Evolutionary conservation across 2,888 invertebrate genomes (phyloP).

Genomic region (Lycaena phlaeas): DNA sequence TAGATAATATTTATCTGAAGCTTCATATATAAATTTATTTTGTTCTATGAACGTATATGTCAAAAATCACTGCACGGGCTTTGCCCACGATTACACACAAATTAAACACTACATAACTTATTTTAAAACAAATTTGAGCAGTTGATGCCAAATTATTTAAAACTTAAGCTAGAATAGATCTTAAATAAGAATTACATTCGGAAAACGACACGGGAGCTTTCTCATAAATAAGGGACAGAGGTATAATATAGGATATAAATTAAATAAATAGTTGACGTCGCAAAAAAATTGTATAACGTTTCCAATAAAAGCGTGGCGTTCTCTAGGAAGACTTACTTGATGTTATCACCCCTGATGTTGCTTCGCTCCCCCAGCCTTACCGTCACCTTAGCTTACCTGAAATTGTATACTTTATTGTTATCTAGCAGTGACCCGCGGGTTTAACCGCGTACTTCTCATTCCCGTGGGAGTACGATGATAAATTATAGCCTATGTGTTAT

Average conservation of each 20-base stretch:
- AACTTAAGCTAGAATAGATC: constrained; percentile 10
- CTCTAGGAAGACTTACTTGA: constrained; percentile 21
- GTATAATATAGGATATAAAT: constrained; percentile 9
- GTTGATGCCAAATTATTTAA: constrained; percentile 19
- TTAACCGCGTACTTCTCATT: no score
- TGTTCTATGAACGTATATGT: constrained; percentile 48
- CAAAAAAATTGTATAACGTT: constrained; percentile 12
- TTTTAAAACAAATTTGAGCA: constrained; percentile 22
- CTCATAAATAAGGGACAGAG: constrained; percentile 10
- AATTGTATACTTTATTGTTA: constrained; percentile 8
- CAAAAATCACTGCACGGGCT: constrained; percentile 21
- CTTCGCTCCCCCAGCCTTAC: constrained; percentile 12
- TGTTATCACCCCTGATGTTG: constrained; percentile 14
- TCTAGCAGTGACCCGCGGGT: no score
- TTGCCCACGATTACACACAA: constrained; percentile 19
- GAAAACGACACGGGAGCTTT: not conserved
- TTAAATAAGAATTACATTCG: constrained; percentile 9
- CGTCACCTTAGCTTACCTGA: constrained; percentile 12
- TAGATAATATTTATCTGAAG: constrained; percentile 28
- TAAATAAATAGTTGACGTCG: constrained; percentile 10
- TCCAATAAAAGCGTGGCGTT: constrained; percentile 16
- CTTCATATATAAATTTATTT: constrained; percentile 30
- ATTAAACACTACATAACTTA: constrained; percentile 25
- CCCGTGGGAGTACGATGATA: no score
- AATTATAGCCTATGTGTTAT: no score